phyloP scores from a whole-genome alignment of 2,888 invertebrate species.

The Amphiduros pacificus region DNA sequence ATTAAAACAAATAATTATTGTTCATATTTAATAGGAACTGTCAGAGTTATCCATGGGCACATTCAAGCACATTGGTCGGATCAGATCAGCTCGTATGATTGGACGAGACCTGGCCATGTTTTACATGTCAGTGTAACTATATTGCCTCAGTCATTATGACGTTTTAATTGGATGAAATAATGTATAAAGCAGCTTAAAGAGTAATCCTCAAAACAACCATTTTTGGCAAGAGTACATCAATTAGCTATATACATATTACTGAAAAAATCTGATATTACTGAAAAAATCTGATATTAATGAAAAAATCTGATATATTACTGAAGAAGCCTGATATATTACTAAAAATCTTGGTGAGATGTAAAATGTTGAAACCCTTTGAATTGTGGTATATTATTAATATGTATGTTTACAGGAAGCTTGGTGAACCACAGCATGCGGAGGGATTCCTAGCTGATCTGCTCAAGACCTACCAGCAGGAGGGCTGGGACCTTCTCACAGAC shows the following conservation, averaged over 20 bases:
- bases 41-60: slow-evolving; percentile 95
- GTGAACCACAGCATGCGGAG: slow-evolving; percentile 79
- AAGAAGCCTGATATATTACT: no score
- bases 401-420: slow-evolving; percentile 49
- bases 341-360: no score
- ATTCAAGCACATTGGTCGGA: slow-evolving; percentile 87
- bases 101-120: slow-evolving; percentile 88
- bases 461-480: slow-evolving; percentile 83
- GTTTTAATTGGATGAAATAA: no score
- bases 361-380: background rate
- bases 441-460: slow-evolving; percentile 85
- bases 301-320: background rate
- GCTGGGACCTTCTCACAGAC: slow-evolving; percentile 78
- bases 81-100: slow-evolving; percentile 82
- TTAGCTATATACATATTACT: no score
- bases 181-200: no score
- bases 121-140: slow-evolving; percentile 73
- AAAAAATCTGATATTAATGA: background rate
- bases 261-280: no score
- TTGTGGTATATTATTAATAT: background rate
- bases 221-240: no score
- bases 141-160: no score
- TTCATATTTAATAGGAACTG: slow-evolving; percentile 68
- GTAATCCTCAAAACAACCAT: no score
- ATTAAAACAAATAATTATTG: background rate